Evolutionary conservation across 1,140 invertebrate genomes (phyloP).

Genomic region (Macrobrachium nipponense): DNA sequence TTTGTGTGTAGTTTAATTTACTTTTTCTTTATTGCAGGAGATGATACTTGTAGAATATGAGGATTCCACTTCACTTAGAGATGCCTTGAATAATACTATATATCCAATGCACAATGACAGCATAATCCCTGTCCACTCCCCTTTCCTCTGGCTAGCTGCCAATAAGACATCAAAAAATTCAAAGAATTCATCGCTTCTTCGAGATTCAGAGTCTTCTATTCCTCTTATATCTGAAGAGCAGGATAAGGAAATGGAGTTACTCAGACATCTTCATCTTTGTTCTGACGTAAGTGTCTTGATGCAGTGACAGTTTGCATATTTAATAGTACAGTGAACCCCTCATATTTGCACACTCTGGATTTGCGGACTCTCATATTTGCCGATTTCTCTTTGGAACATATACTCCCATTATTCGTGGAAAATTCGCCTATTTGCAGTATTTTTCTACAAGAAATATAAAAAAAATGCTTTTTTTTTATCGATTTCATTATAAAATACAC

Average conservation of each 20-base stretch:
- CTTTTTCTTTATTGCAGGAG: slow-evolving; percentile 10
- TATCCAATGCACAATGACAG: background rate
- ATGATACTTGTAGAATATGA: slow-evolving; percentile 42
- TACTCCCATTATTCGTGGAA: too few relatives aligned
- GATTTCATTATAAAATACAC: too few relatives aligned
- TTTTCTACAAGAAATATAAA: too few relatives aligned
- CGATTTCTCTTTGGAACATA: too few relatives aligned
- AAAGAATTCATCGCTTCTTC: background rate
- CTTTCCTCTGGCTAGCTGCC: slow-evolving; percentile 29
- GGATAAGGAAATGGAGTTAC: background rate
- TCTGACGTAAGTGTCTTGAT: slow-evolving; percentile 25
- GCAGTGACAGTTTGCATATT: too few relatives aligned
- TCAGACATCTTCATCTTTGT: background rate
- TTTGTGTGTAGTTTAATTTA: background rate
- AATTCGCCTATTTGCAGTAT: too few relatives aligned
- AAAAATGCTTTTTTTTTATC: too few relatives aligned
- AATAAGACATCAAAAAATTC: background rate
- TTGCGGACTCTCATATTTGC: too few relatives aligned
- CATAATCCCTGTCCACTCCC: slow-evolving; percentile 28
- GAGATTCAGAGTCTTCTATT: background rate
- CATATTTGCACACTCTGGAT: too few relatives aligned
- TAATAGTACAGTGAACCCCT: too few relatives aligned
- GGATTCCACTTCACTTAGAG: background rate
- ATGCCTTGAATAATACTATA: background rate
- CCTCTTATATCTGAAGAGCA: background rate